Conservation (phyloP, 2,113 vertebrate species). For the Lethenteron camtschaticum region DNA sequence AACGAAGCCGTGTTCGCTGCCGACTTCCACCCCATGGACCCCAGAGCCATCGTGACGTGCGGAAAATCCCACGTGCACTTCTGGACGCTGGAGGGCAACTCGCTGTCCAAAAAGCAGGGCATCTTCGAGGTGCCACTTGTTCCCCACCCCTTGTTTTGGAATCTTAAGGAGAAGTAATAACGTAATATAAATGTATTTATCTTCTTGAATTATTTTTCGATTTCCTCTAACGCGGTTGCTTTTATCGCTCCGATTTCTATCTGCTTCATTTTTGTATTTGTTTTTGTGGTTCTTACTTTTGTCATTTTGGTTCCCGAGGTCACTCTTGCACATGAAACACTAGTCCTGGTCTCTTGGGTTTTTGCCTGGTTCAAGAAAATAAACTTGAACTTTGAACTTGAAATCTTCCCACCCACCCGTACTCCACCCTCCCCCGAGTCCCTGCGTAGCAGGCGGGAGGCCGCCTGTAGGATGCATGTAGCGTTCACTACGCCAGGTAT, state of each 20-base stretch:
- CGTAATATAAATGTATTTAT: neutral
- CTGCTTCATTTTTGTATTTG: neutral
- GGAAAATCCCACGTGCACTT: conserved; percentile 69
- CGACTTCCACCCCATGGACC: conserved; percentile 55
- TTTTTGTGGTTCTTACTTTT: neutral
- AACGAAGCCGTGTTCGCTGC: conserved; percentile 51
- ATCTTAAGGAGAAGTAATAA: neutral
- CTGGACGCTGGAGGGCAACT: conserved; percentile 50
- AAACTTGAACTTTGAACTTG: too few relatives aligned
- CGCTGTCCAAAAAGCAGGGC: conserved; percentile 52
- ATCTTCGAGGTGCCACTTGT: conserved; percentile 44
- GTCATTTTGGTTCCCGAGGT: too few relatives aligned
- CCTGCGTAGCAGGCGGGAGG: too few relatives aligned
- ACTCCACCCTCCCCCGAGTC: too few relatives aligned
- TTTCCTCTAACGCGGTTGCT: neutral
- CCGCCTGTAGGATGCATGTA: too few relatives aligned
- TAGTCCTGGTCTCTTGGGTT: too few relatives aligned
- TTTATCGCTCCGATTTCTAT: neutral
- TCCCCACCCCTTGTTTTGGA: neutral
- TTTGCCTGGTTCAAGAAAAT: too few relatives aligned
- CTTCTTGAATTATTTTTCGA: neutral
- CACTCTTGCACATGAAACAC: too few relatives aligned
- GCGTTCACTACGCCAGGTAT: too few relatives aligned
- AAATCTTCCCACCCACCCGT: too few relatives aligned
- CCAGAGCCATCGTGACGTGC: conserved; percentile 49